Evolutionary conservation across 2,888 invertebrate genomes (phyloP).

Genomic region (Willowsia nigromaculata): DNA sequence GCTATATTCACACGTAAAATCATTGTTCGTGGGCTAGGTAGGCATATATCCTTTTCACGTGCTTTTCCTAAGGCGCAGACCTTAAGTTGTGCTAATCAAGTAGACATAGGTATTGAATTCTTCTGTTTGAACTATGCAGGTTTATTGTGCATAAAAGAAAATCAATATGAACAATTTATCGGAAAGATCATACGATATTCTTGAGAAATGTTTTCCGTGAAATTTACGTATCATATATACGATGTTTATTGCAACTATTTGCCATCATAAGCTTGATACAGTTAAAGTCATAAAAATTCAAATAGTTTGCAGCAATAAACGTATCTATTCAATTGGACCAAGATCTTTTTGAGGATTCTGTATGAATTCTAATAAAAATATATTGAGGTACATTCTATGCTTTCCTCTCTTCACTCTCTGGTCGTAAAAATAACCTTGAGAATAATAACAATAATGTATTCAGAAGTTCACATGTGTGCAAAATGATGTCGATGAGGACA

Average conservation of each 20-base stretch:
- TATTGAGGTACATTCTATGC: background rate
- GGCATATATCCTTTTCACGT: background rate
- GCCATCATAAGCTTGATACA: background rate
- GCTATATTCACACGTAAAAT: background rate
- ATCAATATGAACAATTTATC: conserved; percentile 5
- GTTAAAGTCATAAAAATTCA: background rate
- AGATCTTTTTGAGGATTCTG: conserved; percentile 1
- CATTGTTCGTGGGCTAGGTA: background rate
- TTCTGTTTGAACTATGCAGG: background rate
- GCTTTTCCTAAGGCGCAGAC: background rate
- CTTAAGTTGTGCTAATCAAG: background rate
- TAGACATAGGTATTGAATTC: background rate
- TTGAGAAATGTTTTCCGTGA: background rate
- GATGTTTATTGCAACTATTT: background rate
- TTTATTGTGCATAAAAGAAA: conserved; percentile 8
- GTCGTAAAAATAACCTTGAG: conserved; percentile 22
- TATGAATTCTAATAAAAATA: background rate
- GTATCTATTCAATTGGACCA: background rate
- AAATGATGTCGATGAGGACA: background rate
- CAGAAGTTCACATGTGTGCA: conserved; percentile 25
- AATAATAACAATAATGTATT: conserved; percentile 35
- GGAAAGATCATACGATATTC: background rate
- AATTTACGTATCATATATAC: background rate
- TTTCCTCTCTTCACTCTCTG: background rate
- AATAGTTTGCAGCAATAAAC: background rate